phyloP scores from a whole-genome alignment of 2,888 invertebrate genomes.

The Chorisops tibialis region DNA sequence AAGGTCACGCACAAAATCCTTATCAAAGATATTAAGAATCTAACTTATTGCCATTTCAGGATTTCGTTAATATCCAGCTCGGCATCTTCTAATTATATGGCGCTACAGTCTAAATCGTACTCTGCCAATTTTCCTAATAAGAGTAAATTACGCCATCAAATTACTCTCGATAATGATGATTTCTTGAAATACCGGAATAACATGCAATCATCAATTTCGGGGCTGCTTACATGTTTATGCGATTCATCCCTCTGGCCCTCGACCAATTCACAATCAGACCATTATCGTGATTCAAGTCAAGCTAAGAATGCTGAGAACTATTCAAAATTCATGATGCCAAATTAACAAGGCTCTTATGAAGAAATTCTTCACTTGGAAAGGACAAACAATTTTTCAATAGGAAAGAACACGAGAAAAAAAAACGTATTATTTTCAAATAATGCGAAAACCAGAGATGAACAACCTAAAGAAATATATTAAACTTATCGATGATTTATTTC shows the following conservation, averaged over 20 bases:
- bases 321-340: slow-evolving; percentile 21
- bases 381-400: neutral
- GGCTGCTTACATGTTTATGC: neutral
- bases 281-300: no score
- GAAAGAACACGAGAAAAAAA: slow-evolving; percentile 8
- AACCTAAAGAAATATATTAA: slow-evolving; percentile 30
- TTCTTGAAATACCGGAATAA: slow-evolving; percentile 3
- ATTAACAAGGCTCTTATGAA: slow-evolving; percentile 26
- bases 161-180: neutral
- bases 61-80: slow-evolving; percentile 16
- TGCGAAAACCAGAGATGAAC: slow-evolving; percentile 14
- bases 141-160: neutral
- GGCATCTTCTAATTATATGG: no score
- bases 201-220: slow-evolving; percentile 25
- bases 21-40: slow-evolving; percentile 19
- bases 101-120: neutral
- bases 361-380: slow-evolving; percentile 27
- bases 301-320: slow-evolving; percentile 14
- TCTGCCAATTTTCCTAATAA: neutral
- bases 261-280: slow-evolving; percentile 15
- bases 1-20: slow-evolving; percentile 17
- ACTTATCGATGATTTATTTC: slow-evolving; percentile 33
- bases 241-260: neutral
- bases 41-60: slow-evolving; percentile 16
- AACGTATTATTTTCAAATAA: slow-evolving; percentile 20